Percentiles rank a stretch among this genome's conserved stretches.
Conservation (phyloP, 1,140 invertebrate species). For the Drosophila lacertosa region DNA sequence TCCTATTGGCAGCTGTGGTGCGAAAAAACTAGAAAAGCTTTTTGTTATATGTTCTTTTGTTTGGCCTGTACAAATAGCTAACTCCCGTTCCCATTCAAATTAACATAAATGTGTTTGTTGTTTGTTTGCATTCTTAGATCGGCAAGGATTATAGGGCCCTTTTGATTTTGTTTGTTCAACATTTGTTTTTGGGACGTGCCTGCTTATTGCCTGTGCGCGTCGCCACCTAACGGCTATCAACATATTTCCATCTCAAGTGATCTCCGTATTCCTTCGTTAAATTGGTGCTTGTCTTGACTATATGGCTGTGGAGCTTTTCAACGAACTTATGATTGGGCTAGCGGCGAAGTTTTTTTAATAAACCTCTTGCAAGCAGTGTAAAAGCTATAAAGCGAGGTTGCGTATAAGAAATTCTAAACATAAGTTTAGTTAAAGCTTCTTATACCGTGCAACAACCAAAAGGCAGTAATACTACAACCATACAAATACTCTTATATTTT, state of each 20-base stretch:
- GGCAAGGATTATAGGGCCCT: background rate
- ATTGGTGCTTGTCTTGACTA: background rate
- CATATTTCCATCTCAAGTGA: background rate
- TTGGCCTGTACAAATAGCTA: conserved; percentile 22
- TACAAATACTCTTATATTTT: too few species aligned
- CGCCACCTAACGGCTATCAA: background rate
- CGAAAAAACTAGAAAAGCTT: conserved; percentile 67
- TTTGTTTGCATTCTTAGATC: too few species aligned
- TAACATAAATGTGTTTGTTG: background rate
- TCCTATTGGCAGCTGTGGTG: conserved; percentile 24
- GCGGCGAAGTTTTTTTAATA: background rate
- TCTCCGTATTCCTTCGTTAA: background rate
- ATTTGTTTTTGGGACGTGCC: background rate
- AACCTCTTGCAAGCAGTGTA: background rate
- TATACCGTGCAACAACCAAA: too few species aligned
- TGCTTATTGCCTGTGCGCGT: background rate
- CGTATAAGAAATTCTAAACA: too few species aligned
- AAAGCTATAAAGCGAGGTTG: too few species aligned
- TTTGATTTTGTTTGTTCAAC: background rate
- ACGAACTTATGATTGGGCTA: background rate
- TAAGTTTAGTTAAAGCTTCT: too few species aligned
- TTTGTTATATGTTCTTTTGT: conserved; percentile 62
- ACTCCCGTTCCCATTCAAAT: conserved; percentile 2
- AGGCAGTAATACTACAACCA: too few species aligned
- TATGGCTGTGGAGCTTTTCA: background rate